Conservation (phyloP, 2,113 vertebrate genomes). For the Cavia aperea region DNA sequence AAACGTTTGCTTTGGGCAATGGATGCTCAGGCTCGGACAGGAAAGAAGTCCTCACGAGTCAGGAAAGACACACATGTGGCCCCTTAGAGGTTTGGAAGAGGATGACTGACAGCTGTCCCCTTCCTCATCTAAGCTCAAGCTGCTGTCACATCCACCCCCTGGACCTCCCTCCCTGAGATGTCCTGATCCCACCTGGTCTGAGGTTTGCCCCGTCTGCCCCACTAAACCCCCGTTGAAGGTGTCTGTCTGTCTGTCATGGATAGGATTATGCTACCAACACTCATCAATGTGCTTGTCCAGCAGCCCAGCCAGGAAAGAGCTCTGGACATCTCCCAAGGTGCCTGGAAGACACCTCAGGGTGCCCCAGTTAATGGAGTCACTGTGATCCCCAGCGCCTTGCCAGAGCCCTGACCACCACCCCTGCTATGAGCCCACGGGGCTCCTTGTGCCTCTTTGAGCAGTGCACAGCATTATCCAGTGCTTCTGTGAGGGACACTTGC, state of each 20-base stretch:
- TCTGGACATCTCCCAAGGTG: not conserved
- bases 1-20: not conserved
- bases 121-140: not conserved
- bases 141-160: fast-evolving
- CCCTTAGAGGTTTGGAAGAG: not conserved
- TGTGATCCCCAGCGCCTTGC: not conserved
- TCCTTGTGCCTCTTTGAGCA: not conserved
- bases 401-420: not conserved
- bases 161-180: not conserved
- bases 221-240: fast-evolving
- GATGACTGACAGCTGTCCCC: not conserved
- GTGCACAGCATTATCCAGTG: fast-evolving
- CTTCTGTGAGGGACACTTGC: not conserved
- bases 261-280: fast-evolving
- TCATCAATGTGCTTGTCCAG: fast-evolving
- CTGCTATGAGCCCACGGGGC: fast-evolving
- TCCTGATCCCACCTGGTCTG: fast-evolving
- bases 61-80: not conserved
- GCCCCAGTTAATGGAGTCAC: too few relatives aligned
- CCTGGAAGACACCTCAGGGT: not conserved
- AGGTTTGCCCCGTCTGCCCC: not conserved
- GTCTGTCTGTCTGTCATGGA: too few relatives aligned
- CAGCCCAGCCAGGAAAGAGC: fast-evolving
- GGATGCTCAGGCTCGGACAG: not conserved
- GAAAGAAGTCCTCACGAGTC: fast-evolving